Percentiles rank a stretch among this genome's conserved stretches.
Evolutionary conservation across 2,888 invertebrate genomes (phyloP).

Genomic region (Athalia rosae): DNA sequence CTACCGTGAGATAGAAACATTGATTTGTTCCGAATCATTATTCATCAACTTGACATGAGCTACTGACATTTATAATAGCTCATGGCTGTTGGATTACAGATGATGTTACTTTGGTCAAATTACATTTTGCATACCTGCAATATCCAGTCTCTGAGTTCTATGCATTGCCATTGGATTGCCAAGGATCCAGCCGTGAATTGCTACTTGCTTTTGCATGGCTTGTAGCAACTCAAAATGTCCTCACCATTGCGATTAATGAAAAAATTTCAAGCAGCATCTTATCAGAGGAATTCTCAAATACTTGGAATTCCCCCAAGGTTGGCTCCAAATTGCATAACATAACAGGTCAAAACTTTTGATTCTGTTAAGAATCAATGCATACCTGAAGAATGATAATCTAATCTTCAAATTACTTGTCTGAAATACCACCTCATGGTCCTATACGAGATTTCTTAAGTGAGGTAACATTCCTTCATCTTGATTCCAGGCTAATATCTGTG

Average conservation of each 20-base stretch:
- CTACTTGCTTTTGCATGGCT: constrained; percentile 71
- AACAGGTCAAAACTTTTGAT: not conserved
- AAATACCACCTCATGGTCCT: not conserved
- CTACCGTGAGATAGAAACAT: too few relatives aligned
- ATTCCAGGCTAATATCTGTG: not conserved
- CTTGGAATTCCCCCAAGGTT: constrained; percentile 35
- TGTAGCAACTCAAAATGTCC: constrained; percentile 61
- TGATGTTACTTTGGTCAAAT: constrained; percentile 62
- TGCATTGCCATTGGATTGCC: constrained; percentile 57
- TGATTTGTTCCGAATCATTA: too few relatives aligned
- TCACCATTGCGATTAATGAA: constrained; percentile 56
- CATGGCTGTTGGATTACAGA: constrained; percentile 53
- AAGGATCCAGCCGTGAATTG: constrained; percentile 62
- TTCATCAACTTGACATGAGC: not conserved
- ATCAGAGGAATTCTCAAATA: constrained; percentile 61
- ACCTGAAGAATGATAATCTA: too few relatives aligned
- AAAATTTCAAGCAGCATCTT: constrained; percentile 60
- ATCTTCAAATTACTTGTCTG: too few relatives aligned
- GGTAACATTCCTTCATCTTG: not conserved
- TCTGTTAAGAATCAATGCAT: not conserved
- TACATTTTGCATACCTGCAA: constrained; percentile 66
- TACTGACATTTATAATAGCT: not conserved
- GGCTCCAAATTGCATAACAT: constrained; percentile 6
- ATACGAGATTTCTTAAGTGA: not conserved
- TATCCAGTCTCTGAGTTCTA: constrained; percentile 70